A percentile compares a stretch with the other conserved stretches of the same genome.
These are phyloP conservation scores for Agriotes lineatus DNA, from an alignment of 2,888 invertebrate genomes.

Conservation along the genomic window DNA sequence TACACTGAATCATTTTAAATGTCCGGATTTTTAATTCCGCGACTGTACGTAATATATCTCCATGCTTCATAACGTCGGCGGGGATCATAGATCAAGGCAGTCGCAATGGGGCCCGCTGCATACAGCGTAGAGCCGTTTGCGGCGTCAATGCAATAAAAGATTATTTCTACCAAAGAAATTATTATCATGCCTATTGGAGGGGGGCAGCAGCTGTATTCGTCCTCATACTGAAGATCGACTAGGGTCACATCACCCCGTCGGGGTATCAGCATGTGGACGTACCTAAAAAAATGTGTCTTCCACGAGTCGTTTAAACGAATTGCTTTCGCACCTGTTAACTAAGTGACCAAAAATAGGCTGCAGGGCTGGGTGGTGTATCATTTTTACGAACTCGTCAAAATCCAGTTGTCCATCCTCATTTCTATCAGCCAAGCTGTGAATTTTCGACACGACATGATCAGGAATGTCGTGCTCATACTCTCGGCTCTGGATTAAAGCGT, in stretches of 20 bases:
- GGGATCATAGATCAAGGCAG: slow-evolving; percentile 90
- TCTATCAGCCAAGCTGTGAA: slow-evolving; percentile 75
- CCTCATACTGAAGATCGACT: slow-evolving; percentile 85
- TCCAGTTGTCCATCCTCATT: slow-evolving; percentile 77
- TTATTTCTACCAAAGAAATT: slow-evolving; percentile 89
- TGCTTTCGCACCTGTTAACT: slow-evolving; percentile 67
- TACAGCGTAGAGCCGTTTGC: slow-evolving; percentile 62
- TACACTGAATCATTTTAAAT: too few species aligned
- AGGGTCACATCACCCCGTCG: slow-evolving; percentile 59
- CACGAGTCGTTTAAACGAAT: too few species aligned
- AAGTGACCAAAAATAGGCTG: slow-evolving; percentile 72
- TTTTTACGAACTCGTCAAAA: slow-evolving; percentile 79
- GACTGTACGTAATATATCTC: slow-evolving; percentile 93
- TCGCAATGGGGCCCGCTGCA: slow-evolving; percentile 79
- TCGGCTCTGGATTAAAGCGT: slow-evolving; percentile 71
- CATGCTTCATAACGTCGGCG: slow-evolving; percentile 87
- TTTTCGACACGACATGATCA: slow-evolving; percentile 74
- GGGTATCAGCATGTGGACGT: slow-evolving; percentile 47
- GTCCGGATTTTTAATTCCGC: too few species aligned
- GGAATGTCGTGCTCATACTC: slow-evolving; percentile 77
- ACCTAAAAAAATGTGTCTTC: too few species aligned
- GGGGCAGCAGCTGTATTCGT: slow-evolving; percentile 91
- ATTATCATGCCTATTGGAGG: slow-evolving; percentile 93
- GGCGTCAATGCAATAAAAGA: slow-evolving; percentile 70
- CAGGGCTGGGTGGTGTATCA: slow-evolving; percentile 72